Conservation (phyloP, 2,888 invertebrate species). For the Drosophila robusta region DNA sequence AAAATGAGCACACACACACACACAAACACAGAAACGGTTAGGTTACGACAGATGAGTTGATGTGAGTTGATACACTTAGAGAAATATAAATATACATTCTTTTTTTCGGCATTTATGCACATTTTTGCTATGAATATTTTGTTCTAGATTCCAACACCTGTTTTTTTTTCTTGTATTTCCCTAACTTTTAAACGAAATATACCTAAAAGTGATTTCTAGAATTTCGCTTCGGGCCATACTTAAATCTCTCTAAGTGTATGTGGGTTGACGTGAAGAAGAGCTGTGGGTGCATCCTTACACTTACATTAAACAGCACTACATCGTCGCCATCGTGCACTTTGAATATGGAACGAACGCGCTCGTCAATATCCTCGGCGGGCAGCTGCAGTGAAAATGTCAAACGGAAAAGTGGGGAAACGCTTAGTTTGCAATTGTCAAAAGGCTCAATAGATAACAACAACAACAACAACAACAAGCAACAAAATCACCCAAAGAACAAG, state of each 20-base stretch:
- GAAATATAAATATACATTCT: too few relatives aligned
- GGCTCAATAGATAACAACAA: neutral
- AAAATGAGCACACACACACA: conserved; percentile 40
- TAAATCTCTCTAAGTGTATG: neutral
- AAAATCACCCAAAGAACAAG: conserved; percentile 7
- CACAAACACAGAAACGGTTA: conserved; percentile 49
- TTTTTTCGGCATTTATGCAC: too few relatives aligned
- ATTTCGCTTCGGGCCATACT: too few relatives aligned
- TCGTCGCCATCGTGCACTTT: conserved; percentile 49
- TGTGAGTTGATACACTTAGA: conserved; percentile 7
- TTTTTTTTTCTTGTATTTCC: too few relatives aligned
- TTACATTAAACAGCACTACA: conserved; percentile 68
- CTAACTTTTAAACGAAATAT: too few relatives aligned
- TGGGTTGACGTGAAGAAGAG: conserved; percentile 5
- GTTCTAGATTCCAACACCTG: too few relatives aligned
- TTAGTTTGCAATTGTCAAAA: conserved; percentile 43
- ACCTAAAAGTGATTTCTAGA: too few relatives aligned
- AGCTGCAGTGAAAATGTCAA: conserved; percentile 63
- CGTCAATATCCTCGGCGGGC: conserved; percentile 48
- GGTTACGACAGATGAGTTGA: conserved; percentile 16
- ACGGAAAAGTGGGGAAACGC: conserved; percentile 48
- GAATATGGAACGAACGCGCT: conserved; percentile 56
- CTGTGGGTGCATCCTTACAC: conserved; percentile 30
- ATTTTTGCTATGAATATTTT: too few relatives aligned
- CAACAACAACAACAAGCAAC: neutral